phyloP scores from a whole-genome alignment of 1,140 invertebrate species.

The Trichoplusia ni region DNA sequence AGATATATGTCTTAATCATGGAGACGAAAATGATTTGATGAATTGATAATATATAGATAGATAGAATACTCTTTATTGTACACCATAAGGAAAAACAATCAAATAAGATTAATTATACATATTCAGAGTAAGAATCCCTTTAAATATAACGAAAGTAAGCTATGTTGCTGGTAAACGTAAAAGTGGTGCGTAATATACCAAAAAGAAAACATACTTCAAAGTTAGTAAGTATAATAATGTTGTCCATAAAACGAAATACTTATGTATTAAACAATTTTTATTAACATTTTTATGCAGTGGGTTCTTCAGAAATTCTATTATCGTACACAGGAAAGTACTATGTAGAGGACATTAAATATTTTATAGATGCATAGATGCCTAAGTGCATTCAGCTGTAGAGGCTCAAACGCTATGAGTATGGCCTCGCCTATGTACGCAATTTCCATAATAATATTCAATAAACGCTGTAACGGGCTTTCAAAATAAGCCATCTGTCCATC shows the following conservation, averaged over 20 bases:
- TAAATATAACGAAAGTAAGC: too few relatives aligned
- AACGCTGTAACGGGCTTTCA: constrained; percentile 16
- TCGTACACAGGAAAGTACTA: constrained; percentile 6
- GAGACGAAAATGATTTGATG: too few relatives aligned
- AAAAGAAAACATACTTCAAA: not conserved
- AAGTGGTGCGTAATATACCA: too few relatives aligned
- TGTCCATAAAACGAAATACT: not conserved
- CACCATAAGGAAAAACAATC: too few relatives aligned
- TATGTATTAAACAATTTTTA: not conserved
- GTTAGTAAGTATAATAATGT: not conserved
- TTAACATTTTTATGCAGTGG: constrained; percentile 9
- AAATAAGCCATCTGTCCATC: constrained; percentile 19
- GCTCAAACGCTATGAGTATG: constrained; percentile 24
- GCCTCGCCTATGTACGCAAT: constrained; percentile 15
- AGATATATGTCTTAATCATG: too few relatives aligned
- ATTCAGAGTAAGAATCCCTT: too few relatives aligned
- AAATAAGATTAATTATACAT: too few relatives aligned
- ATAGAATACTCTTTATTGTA: too few relatives aligned
- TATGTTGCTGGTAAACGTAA: too few relatives aligned
- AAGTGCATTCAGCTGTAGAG: constrained; percentile 15
- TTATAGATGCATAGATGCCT: constrained; percentile 17
- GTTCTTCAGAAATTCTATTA: constrained; percentile 13
- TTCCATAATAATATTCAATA: constrained; percentile 28
- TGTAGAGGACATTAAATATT: constrained; percentile 19
- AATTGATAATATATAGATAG: too few relatives aligned